These are phyloP conservation scores for Temnothorax curvispinosus DNA, from an alignment of 1,140 invertebrate genomes.

Conservation along the genomic window DNA sequence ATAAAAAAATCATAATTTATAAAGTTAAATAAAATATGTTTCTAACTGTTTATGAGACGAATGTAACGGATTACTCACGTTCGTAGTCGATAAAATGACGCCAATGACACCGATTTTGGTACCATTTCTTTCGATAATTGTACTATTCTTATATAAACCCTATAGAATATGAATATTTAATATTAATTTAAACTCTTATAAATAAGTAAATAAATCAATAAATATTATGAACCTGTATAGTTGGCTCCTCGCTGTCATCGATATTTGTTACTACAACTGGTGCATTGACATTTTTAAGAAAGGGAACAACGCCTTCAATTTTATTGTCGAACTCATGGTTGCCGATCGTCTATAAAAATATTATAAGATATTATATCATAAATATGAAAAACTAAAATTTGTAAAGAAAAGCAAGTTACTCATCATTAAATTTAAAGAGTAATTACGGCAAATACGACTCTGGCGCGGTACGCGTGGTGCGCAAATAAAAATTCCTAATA, in stretches of 20 bases:
- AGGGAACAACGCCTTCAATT: slow-evolving; percentile 91
- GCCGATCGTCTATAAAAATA: slow-evolving; percentile 88
- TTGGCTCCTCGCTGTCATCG: slow-evolving; percentile 89
- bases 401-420: not conserved
- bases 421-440: not conserved
- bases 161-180: slow-evolving; percentile 55
- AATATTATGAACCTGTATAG: slow-evolving; percentile 84
- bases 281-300: slow-evolving; percentile 88
- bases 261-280: slow-evolving; percentile 92
- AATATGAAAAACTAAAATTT: not conserved
- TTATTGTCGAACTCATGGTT: slow-evolving; percentile 96
- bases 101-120: slow-evolving; percentile 93
- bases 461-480: too few species aligned
- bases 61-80: slow-evolving; percentile 85
- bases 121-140: slow-evolving; percentile 87
- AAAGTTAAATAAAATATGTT: not conserved
- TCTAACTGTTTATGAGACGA: not conserved
- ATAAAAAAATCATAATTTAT: not conserved
- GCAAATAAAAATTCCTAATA: too few species aligned
- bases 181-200: not conserved
- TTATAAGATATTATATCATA: not conserved
- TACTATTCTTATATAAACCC: slow-evolving; percentile 87
- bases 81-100: slow-evolving; percentile 89
- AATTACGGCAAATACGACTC: too few species aligned
- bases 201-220: slow-evolving; percentile 6